Evolutionary conservation across 1,140 invertebrate species (phyloP).

Genomic region (Bilobella aurantiaca): DNA sequence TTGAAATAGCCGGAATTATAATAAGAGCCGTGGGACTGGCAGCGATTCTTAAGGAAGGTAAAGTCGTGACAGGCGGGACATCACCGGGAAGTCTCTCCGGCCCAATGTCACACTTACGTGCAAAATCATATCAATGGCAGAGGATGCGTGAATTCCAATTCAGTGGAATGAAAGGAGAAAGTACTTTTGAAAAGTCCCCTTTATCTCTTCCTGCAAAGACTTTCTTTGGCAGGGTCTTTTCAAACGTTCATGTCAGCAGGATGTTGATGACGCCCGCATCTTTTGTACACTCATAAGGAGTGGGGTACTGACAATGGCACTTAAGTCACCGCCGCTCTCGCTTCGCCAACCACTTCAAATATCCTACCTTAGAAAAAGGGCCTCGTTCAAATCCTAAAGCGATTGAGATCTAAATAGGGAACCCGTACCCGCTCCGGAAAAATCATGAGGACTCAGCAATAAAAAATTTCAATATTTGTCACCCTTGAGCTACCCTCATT

Average conservation of each 20-base stretch:
- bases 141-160: conserved; percentile 25
- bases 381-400: background rate
- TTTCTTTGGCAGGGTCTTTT: background rate
- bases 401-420: conserved; percentile 6
- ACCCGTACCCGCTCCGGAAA: conserved; percentile 2
- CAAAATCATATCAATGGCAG: conserved; percentile 31
- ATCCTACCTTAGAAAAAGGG: background rate
- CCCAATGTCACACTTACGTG: conserved; percentile 28
- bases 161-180: conserved; percentile 7
- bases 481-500: conserved; percentile 23
- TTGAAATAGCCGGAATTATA: background rate
- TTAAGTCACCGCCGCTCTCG: no score
- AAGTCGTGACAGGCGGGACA: background rate
- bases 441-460: conserved; percentile 30
- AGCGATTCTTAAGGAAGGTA: background rate
- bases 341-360: conserved; percentile 5
- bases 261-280: conserved; percentile 34
- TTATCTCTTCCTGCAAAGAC: conserved; percentile 4
- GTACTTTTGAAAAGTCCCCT: no score
- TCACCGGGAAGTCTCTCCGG: background rate
- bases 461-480: conserved; percentile 35
- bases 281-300: conserved; percentile 22
- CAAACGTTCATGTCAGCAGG: conserved; percentile 18
- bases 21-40: background rate
- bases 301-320: conserved; percentile 22